Evolutionary conservation across 2,888 invertebrate species (phyloP).

Genomic region (Drosophila tanythrix): DNA sequence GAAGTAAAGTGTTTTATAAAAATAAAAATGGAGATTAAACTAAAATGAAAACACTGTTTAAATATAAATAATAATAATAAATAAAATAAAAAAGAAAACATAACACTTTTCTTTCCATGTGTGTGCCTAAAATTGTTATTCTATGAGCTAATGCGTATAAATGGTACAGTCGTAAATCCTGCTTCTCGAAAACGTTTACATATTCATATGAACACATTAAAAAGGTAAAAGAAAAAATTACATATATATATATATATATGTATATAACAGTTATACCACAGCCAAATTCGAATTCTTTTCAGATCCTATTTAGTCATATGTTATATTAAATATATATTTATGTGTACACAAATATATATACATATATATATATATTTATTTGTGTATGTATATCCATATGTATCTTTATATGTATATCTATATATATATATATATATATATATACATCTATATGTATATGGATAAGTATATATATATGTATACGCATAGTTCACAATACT

Average conservation of each 20-base stretch:
- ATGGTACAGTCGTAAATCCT: slow-evolving; percentile 20
- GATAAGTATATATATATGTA: neutral
- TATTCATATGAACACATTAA: slow-evolving; percentile 28
- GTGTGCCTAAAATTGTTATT: slow-evolving; percentile 28
- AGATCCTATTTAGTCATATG: neutral
- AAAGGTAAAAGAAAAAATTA: slow-evolving; percentile 21
- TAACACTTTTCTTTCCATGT: slow-evolving; percentile 13
- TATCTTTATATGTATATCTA: neutral
- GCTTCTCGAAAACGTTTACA: slow-evolving; percentile 20
- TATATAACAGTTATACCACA: neutral
- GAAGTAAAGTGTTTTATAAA: slow-evolving; percentile 40
- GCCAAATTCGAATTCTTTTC: neutral
- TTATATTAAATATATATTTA: neutral
- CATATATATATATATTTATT: neutral
- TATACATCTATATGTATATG: neutral
- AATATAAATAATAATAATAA: neutral
- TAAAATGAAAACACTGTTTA: slow-evolving; percentile 1
- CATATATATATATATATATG: neutral
- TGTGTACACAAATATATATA: neutral
- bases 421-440: neutral
- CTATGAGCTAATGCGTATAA: slow-evolving; percentile 25
- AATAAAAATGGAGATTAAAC: slow-evolving; percentile 12
- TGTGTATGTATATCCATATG: neutral
- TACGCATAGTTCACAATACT: neutral
- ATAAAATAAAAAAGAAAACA: neutral